Base-by-base conservation (phyloP, 2,797 vertebrate species). In the Poeciliopsis presidionis region DNA sequence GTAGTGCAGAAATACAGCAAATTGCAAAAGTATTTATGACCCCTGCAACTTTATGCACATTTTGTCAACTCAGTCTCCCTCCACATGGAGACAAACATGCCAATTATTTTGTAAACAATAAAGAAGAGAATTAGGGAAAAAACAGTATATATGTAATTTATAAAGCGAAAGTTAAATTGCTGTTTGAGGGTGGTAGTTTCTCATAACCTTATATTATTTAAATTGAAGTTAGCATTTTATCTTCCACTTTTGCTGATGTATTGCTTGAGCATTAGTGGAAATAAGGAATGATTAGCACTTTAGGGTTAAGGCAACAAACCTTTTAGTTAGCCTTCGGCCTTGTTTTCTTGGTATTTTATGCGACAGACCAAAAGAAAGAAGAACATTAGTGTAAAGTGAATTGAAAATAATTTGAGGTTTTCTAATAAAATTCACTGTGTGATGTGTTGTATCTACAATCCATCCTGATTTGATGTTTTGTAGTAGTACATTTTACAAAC, bases 1-100 rank as follows among this genome's bases (percentile, higher is more conserved):
- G 7, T 78, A 36, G 70, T 88, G 77, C 46, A 87, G 76, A 61
- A 75, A 11, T 74, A 20, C 61, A 65, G 7, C 16, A 20, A 39
- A 20, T 22, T 22, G 33, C 18, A 65, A 3, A 65, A 33, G 33
- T 39, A 39, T 63, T 36, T 36, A 36, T 36, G 7, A 63, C 3
- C 33, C 36, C 63, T 39, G 18, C 4, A 65, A 39, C 63, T 22
- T 65, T 65, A 9, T 36, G 9, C 30, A 36, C 18, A 65, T 22
- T 65, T 65, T 65, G 36, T 39, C 36, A 33, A 63, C 33, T 57
- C 25, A 28, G 53, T 12, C 53, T 55, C 25, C 9, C 22, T 55
- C 51, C 51, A n/a, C 22, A 11, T 4, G 9, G 51, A 55, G 22
- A 9, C 20, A 53, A 25, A 53, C 51, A 53, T 53, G 51, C 6